Base-by-base conservation (phyloP, 2,888 invertebrate species). In the Chirona hameri region DNA sequence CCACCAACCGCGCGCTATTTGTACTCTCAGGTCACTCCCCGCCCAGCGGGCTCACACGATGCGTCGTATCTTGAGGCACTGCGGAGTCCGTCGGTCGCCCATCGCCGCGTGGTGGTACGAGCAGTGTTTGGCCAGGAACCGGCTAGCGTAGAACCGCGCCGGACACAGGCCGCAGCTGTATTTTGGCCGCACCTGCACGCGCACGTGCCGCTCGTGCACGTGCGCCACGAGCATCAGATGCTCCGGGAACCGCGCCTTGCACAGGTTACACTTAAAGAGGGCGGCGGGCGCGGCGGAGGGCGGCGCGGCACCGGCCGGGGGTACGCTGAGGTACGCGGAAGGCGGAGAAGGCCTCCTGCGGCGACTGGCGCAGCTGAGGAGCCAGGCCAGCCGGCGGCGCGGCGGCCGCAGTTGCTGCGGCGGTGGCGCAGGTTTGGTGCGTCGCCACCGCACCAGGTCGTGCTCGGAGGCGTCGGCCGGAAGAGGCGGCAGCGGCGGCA, bases 121-220 rank as follows among this genome's bases (percentile, higher is more conserved):
- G 27, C 79, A 79, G 52, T 79, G 79, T 27, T 79, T 79, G 46
- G 79, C 79, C 79, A 79, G 52, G 48, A 79, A 46, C 10, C 79
- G 79, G 27, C 79, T 79, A 48, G 79, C 79, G 79, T 79, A 79
- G 79, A 79, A 79, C 21, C 79, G 79, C 48, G 79, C 79, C n/a
- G 79, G 79, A 48, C 79, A 79, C 79, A 79, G 27, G 12, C 48
- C 79, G 79, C 79, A 79, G 79, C 48, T n/a, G 79, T 79, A 79
- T 48, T 79, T 79, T 2, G 79, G 79, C n/a, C 79, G 79, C 46
- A 79, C 48, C 48, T 79, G 79, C 27, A 79, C 79, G 27, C 79
- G 79, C 79, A 48, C n/a, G 48, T 79, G 79, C 46, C 79, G 79
- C 48, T 79, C 79, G 79, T 79, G 79, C 52, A 52, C 79, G 79